These are phyloP conservation scores for Choristoneura fumiferana DNA, from an alignment of 1,140 invertebrate genomes.

Conservation along the genomic window DNA sequence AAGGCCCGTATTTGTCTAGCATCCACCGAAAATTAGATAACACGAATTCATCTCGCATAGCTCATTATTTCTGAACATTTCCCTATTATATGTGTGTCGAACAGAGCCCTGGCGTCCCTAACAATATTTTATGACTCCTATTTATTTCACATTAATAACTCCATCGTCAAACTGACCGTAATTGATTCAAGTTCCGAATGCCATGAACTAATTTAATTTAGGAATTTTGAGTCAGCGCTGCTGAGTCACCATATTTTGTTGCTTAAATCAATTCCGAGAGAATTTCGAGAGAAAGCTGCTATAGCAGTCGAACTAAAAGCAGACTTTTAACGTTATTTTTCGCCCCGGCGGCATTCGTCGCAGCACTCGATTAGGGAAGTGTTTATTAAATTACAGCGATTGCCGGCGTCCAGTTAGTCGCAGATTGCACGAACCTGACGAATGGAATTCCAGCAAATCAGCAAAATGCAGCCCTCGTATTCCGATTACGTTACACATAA, in stretches of 20 bases:
- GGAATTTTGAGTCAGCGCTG: not conserved
- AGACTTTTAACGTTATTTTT: slow-evolving; percentile 43
- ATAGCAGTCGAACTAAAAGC: slow-evolving; percentile 15
- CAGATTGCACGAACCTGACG: slow-evolving; percentile 51
- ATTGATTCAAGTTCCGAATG: slow-evolving; percentile 11
- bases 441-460: slow-evolving; percentile 42
- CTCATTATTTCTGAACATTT: no score
- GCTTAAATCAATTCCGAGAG: slow-evolving; percentile 5
- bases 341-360: slow-evolving; percentile 38
- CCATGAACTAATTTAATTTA: slow-evolving; percentile 15
- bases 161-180: slow-evolving; percentile 7
- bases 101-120: not conserved
- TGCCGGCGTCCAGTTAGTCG: slow-evolving; percentile 59
- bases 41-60: no score
- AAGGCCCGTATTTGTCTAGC: no score
- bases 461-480: slow-evolving; percentile 25
- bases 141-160: slow-evolving; percentile 15
- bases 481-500: not conserved
- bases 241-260: not conserved
- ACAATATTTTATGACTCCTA: slow-evolving; percentile 14
- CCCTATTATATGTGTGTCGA: no score
- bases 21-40: no score
- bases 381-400: slow-evolving; percentile 70
- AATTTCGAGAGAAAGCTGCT: slow-evolving; percentile 2
- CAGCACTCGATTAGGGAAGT: slow-evolving; percentile 65